phyloP scores from a whole-genome alignment of 2,797 vertebrate species.

The Argya squamiceps region DNA sequence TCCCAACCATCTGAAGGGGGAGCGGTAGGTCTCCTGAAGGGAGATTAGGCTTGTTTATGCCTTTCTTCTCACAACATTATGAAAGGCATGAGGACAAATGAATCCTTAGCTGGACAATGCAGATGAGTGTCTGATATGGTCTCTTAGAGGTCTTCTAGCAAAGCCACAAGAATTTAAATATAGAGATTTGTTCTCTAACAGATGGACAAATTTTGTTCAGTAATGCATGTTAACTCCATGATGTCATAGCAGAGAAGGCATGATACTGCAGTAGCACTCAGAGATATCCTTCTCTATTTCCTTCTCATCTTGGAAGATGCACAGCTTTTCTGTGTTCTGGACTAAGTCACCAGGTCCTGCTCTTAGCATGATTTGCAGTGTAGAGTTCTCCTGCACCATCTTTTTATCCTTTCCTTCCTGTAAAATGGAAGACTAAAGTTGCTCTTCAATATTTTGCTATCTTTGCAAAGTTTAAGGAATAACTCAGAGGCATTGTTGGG shows the following conservation, averaged over 20 bases:
- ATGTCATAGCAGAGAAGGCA: neutral
- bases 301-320: neutral
- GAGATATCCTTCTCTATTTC: neutral
- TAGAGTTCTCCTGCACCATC: neutral
- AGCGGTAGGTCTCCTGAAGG: neutral
- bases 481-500: rapidly evolving
- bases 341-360: neutral
- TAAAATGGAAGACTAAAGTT: neutral
- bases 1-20: neutral
- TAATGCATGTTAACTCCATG: neutral
- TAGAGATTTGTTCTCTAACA: neutral
- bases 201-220: neutral
- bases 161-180: neutral
- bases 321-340: neutral
- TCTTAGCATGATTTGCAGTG: neutral
- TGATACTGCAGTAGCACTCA: neutral
- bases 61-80: neutral
- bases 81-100: neutral
- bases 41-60: neutral
- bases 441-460: neutral
- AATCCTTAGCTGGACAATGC: neutral
- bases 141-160: neutral
- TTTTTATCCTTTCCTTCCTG: neutral
- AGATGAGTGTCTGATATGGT: neutral
- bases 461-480: neutral